phyloP scores from a whole-genome alignment of 2,113 vertebrate species.

The Martes martes region DNA sequence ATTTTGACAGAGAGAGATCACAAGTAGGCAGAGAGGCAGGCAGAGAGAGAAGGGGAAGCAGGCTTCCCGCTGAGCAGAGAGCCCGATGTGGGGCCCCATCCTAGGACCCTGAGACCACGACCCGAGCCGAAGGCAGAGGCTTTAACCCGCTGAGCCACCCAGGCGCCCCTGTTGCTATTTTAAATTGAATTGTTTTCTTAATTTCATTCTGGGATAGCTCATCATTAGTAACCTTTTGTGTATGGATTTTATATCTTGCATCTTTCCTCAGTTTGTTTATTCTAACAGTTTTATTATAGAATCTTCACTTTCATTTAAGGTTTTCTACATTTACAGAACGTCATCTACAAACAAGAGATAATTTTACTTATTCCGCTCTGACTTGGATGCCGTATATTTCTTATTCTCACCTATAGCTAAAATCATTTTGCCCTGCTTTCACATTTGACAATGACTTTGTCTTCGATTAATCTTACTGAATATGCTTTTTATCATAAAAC shows the following conservation, averaged over 20 bases:
- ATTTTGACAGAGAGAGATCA: too few relatives aligned
- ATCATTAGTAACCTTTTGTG: neutral
- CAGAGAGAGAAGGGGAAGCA: too few relatives aligned
- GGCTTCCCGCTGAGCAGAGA: too few relatives aligned
- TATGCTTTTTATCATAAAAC: neutral
- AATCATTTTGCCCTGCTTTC: neutral
- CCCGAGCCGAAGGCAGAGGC: too few relatives aligned
- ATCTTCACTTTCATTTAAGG: neutral
- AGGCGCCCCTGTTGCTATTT: neutral
- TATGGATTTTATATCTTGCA: neutral
- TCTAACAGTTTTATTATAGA: neutral
- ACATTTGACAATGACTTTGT: neutral
- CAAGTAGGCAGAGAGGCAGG: too few relatives aligned
- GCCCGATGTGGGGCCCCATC: too few relatives aligned
- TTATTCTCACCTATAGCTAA: neutral
- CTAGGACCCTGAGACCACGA: too few relatives aligned
- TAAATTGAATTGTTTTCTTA: neutral
- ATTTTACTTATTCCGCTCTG: neutral
- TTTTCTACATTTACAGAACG: neutral
- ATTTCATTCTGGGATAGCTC: neutral
- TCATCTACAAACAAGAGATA: neutral
- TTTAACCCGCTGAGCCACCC: too few relatives aligned
- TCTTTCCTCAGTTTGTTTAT: neutral
- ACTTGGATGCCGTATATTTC: neutral
- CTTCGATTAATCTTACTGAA: constrained; percentile 15